A percentile compares a stretch with the other conserved stretches of the same genome.
phyloP scores from a whole-genome alignment of 2,113 vertebrate species.

The Corydoras sp. region DNA sequence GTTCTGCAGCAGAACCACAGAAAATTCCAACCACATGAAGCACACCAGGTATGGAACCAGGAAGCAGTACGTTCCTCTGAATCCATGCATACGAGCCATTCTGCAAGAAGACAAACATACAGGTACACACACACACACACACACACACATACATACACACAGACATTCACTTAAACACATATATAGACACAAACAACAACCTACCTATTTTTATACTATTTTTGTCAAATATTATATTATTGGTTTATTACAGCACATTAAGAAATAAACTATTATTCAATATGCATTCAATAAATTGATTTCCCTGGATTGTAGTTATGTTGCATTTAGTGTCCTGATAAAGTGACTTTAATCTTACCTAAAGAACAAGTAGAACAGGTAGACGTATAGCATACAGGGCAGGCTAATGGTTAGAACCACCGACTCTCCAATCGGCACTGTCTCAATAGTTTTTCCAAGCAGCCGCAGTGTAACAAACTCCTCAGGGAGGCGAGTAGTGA shows the following conservation, averaged over 20 bases:
- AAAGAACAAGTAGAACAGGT: constrained; percentile 86
- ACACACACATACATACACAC: neutral
- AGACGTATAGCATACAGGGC: constrained; percentile 84
- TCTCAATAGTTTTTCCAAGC: constrained; percentile 75
- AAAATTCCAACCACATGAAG: constrained; percentile 97
- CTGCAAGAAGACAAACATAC: constrained; percentile 38
- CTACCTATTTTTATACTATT: neutral
- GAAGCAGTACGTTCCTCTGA: constrained; percentile 90
- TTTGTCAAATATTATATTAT: too few relatives aligned
- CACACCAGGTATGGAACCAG: constrained; percentile 92
- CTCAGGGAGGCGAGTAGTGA: constrained; percentile 72
- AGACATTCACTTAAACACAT: neutral
- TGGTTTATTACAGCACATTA: too few relatives aligned
- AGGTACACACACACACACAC: neutral
- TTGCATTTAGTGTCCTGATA: too few relatives aligned
- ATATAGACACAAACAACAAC: neutral
- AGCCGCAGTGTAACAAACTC: constrained; percentile 61
- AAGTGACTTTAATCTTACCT: constrained; percentile 23
- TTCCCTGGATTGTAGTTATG: too few relatives aligned
- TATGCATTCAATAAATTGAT: too few relatives aligned
- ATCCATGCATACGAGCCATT: constrained; percentile 82
- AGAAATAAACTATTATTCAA: too few relatives aligned
- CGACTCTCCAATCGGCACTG: constrained; percentile 74
- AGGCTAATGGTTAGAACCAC: constrained; percentile 80
- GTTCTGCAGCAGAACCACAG: constrained; percentile 77